A percentile compares a stretch with the other conserved stretches of the same genome.
These are phyloP conservation scores for Prionace glauca DNA, from an alignment of 2,797 vertebrate genomes.

Conservation along the genomic window DNA sequence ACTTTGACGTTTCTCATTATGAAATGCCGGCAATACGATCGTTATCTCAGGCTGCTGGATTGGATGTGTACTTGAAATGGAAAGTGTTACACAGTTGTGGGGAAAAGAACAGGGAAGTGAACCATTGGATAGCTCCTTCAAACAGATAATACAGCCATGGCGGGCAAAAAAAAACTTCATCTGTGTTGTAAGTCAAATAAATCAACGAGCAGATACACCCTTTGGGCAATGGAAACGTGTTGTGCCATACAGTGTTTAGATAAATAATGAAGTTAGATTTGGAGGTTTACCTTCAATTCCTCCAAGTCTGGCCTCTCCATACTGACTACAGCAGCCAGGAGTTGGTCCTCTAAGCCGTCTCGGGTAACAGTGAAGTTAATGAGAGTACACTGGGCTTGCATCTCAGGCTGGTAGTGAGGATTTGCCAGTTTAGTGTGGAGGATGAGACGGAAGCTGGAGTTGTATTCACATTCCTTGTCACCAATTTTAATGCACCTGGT, in stretches of 20 bases:
- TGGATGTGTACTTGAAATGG: not conserved
- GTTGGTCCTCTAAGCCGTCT: conserved; percentile 85
- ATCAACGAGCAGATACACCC: not conserved
- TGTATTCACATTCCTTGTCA: conserved; percentile 89
- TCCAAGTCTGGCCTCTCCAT: conserved; percentile 89
- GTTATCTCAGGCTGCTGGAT: not conserved
- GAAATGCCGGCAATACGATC: not conserved
- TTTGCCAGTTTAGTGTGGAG: conserved; percentile 90
- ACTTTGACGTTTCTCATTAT: not conserved
- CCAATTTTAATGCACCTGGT: conserved; percentile 81
- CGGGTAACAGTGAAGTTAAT: conserved; percentile 89
- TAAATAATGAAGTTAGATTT: not conserved
- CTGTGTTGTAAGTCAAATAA: not conserved
- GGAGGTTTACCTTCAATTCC: conserved; percentile 75
- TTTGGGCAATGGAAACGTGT: not conserved
- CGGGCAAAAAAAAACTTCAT: not conserved
- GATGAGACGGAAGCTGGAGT: conserved; percentile 78
- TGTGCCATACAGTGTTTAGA: not conserved
- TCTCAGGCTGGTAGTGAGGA: conserved; percentile 90
- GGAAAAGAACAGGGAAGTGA: not conserved
- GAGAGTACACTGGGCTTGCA: conserved; percentile 93
- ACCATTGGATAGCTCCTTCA: not conserved
- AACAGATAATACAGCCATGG: not conserved
- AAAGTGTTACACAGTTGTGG: not conserved
- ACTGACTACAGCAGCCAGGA: conserved; percentile 81